phyloP scores from a whole-genome alignment of 2,888 invertebrate genomes.

The Adelphocoris suturalis region DNA sequence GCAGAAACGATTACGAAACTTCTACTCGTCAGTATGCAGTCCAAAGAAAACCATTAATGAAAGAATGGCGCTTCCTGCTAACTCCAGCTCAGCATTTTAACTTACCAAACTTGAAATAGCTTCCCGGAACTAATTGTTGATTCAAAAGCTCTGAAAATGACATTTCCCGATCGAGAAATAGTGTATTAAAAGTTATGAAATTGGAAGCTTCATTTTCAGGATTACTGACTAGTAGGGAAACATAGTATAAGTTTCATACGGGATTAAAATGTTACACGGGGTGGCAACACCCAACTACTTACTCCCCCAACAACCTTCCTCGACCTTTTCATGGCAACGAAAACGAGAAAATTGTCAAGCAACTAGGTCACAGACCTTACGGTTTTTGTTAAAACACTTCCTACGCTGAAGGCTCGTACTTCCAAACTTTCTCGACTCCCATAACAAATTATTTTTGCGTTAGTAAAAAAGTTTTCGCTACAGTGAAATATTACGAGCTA shows the following conservation, averaged over 20 bases:
- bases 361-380: conserved; percentile 40
- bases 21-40: too few species aligned
- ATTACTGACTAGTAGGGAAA: too few species aligned
- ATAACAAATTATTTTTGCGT: conserved; percentile 50
- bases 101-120: too few species aligned
- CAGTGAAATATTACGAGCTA: conserved; percentile 9
- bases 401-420: not conserved
- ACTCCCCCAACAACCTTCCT: not conserved
- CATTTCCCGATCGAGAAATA: too few species aligned
- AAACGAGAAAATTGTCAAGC: conserved; percentile 49
- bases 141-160: too few species aligned
- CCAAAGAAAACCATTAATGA: too few species aligned
- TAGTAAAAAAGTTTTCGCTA: conserved; percentile 4
- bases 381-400: conserved; percentile 27
- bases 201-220: too few species aligned
- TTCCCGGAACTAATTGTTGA: too few species aligned
- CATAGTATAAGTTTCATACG: not conserved
- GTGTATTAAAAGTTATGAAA: too few species aligned
- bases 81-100: too few species aligned
- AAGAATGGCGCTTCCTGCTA: too few species aligned
- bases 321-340: not conserved
- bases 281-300: not conserved
- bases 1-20: too few species aligned
- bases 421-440: conserved; percentile 8
- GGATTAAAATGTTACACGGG: not conserved